A percentile compares a stretch with the other conserved stretches of the same genome.
Conservation (phyloP, 1,140 invertebrate species). For the Berghia stephanieae region DNA sequence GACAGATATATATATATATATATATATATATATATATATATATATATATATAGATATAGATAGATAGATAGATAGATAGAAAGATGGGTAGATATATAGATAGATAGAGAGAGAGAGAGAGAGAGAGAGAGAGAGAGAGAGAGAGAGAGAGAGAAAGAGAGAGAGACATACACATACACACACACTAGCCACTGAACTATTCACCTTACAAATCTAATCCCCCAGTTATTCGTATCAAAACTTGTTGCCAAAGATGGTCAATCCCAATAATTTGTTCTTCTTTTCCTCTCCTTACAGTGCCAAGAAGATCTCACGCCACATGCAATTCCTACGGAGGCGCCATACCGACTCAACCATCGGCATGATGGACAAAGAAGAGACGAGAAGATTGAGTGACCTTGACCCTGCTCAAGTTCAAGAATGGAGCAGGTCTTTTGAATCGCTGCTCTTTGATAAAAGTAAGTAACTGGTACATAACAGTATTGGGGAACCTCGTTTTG, state of each 20-base stretch:
- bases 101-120: background rate
- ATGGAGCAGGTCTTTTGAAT: constrained; percentile 70
- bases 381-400: constrained; percentile 60
- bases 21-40: constrained; percentile 7
- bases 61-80: background rate
- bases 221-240: background rate
- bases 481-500: background rate
- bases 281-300: constrained; percentile 57
- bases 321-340: constrained; percentile 66
- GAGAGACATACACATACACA: background rate
- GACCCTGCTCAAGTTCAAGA: constrained; percentile 67
- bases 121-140: background rate
- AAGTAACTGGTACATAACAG: constrained; percentile 50
- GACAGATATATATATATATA: background rate
- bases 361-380: constrained; percentile 33
- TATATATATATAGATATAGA: constrained; percentile 10
- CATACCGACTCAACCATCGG: constrained; percentile 67
- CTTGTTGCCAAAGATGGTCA: constrained; percentile 22
- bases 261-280: constrained; percentile 46
- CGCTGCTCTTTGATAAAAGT: constrained; percentile 70
- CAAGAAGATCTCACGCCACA: constrained; percentile 66
- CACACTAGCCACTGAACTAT: background rate
- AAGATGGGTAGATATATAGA: background rate
- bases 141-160: background rate
- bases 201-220: constrained; percentile 33